Base-by-base conservation (phyloP, 2,888 invertebrate genomes). In the Volucella inanis region DNA sequence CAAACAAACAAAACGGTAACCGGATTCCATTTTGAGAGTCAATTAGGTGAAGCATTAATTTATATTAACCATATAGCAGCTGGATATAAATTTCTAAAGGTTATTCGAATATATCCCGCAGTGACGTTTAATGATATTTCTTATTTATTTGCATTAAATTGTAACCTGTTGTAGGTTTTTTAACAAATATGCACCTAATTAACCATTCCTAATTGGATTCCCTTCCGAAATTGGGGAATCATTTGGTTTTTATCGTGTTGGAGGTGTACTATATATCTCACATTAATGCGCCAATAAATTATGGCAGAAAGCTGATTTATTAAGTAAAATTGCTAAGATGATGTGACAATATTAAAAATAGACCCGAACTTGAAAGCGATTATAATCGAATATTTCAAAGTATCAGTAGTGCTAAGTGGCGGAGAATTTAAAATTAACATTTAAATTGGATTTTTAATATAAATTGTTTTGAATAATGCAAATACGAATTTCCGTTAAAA, bases 21-120 rank as follows among this genome's bases (percentile, higher is more conserved):
- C 76, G 52, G 38, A 45, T 39, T 67, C 49, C 10, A 31, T 61
- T 59, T 31, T 59, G 43, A 50, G 38, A 50, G 38, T 38, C 18
- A 67, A 59, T 76, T 76, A 45, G 43, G 59, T 52, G 50, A 12
- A 15, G 22, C 14, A 67, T 76, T 43, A 67, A 59, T 59, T 15
- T 31, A 14, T 67, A 43, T 65, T 38, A n/a, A 31, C 47, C 9
- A 38, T 39, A 41, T 9, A 55, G 38, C 38, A 55, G 38, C 38
- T 38, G 50, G n/a, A 49, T 47, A 65, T 41, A 54, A 52, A 62
- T 54, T 67, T 22, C 8, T 18, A 38, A 41, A 47, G 2, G 14
- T 22, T 55, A 4, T 18, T n/a, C 22, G 11, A 18, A 65, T 12
- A 15, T 11, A 43, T 47, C 67, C 65, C 65, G 57, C 49, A 22